Evolutionary conservation across 2,113 vertebrate species (phyloP), one percentile per base, ranked within the genome.

Genomic region (Lipophrys pholis): DNA sequence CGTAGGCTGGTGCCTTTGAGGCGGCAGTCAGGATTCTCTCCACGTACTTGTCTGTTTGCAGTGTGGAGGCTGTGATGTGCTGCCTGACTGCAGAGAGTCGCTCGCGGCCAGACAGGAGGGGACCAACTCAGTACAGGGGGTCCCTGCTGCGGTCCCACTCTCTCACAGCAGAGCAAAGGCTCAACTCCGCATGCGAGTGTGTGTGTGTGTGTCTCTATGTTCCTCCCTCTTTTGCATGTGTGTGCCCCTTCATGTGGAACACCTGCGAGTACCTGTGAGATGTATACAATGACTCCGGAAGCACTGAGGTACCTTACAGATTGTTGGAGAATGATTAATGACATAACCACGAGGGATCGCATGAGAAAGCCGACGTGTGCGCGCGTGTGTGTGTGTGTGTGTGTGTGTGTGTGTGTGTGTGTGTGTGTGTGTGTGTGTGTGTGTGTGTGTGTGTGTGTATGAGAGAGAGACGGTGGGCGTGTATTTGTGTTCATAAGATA

Each of bases 11-110:
- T 69, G 85, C 87, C 90, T 90, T 85, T 87, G 87, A 89, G 84
- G 87, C 75, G 42, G 70, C 73, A 66, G 87, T 91, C 86, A 67
- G 86, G 83, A 93, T 93, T 91, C 89, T 84, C 70, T 66, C 66
- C 88, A 89, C 91, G 90, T 92, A 76, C 70, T 73, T 69, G 52
- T 83, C 77, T 90, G 86, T 91, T 90, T 91, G 92, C 87, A 69
- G 86, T 82, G 78, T 63, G 67, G 83, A 87, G 84, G 84, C 86
- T 91, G 91, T 90, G 87, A 91, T 86, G 87, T 84, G 89, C 80
- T 85, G 87, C 78, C 81, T 79, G 68, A 86, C 85, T 87, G 87
- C 85, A 84, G 88, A 85, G 80, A 87, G 84, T 63, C 38, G 82
- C 85, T 90, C n/a, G 62, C 57, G 73, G 88, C 73, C 84, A 86